phyloP scores from a whole-genome alignment of 2,113 vertebrate species.

The Sphyrna mokarran region DNA sequence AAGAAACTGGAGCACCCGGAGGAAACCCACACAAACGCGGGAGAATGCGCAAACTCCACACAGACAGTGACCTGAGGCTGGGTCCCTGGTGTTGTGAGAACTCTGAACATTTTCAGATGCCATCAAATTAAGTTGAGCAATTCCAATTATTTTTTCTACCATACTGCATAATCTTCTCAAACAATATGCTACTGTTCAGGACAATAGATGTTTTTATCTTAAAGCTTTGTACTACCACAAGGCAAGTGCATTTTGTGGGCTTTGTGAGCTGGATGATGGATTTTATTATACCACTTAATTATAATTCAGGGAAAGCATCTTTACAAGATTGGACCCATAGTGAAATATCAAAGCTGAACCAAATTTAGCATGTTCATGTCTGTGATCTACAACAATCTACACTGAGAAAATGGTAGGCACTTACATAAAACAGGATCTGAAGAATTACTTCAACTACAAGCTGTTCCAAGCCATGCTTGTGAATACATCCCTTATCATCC shows the following conservation, averaged over 20 bases:
- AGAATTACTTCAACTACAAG: conserved; percentile 23
- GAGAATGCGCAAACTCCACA: too few species aligned
- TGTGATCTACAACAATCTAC: not conserved
- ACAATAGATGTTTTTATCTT: not conserved
- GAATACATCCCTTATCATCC: not conserved
- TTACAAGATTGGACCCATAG: not conserved
- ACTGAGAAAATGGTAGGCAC: not conserved
- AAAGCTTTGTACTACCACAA: not conserved
- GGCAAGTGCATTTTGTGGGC: not conserved
- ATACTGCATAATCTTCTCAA: not conserved
- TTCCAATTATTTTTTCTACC: not conserved
- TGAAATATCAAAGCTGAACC: not conserved
- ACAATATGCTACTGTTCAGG: not conserved
- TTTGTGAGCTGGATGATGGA: conserved; percentile 4
- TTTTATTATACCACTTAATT: not conserved
- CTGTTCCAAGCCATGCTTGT: not conserved
- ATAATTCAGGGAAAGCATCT: not conserved
- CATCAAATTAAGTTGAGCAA: not conserved
- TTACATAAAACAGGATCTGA: conserved; percentile 13
- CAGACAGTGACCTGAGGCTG: too few species aligned
- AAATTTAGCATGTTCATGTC: not conserved
- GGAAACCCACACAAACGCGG: too few species aligned
- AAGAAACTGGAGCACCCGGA: too few species aligned
- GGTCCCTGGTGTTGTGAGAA: too few species aligned
- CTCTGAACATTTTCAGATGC: not conserved